Conservation (phyloP, 2,113 vertebrate genomes). For the Pomatorhinus ruficollis region DNA sequence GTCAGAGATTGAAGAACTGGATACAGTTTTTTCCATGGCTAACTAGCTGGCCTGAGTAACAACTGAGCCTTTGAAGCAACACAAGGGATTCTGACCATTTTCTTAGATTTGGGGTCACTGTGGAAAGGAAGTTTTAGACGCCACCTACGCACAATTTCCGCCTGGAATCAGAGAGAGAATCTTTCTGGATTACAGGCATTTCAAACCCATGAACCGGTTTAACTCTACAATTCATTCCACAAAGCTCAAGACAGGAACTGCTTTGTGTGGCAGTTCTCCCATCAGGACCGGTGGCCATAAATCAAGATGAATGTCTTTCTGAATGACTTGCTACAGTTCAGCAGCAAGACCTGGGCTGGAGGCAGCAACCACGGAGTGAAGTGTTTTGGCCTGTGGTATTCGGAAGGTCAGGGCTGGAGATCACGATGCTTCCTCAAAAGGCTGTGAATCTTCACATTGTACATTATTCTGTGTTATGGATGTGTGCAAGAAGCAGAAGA, state of each 20-base stretch:
- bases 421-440: neutral
- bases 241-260: conserved; percentile 22
- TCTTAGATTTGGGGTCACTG: conserved; percentile 69
- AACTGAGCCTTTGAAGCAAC: conserved; percentile 67
- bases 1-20: conserved; percentile 51
- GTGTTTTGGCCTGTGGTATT: neutral
- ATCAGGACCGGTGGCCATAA: conserved; percentile 18
- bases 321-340: conserved; percentile 1
- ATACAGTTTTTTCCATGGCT: conserved; percentile 55
- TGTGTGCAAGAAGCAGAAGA: neutral
- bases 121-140: conserved; percentile 73
- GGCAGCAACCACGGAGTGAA: neutral
- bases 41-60: conserved; percentile 67
- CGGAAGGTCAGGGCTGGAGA: conserved; percentile 16
- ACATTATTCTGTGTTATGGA: neutral
- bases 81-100: conserved; percentile 68
- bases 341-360: neutral
- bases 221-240: neutral
- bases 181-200: conserved; percentile 53
- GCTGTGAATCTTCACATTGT: neutral
- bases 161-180: conserved; percentile 25
- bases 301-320: conserved; percentile 34
- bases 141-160: conserved; percentile 64
- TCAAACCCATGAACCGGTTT: conserved; percentile 23
- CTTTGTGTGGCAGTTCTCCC: conserved; percentile 23